Conservation (phyloP, 2,888 invertebrate species). For the Spodoptera exigua region DNA sequence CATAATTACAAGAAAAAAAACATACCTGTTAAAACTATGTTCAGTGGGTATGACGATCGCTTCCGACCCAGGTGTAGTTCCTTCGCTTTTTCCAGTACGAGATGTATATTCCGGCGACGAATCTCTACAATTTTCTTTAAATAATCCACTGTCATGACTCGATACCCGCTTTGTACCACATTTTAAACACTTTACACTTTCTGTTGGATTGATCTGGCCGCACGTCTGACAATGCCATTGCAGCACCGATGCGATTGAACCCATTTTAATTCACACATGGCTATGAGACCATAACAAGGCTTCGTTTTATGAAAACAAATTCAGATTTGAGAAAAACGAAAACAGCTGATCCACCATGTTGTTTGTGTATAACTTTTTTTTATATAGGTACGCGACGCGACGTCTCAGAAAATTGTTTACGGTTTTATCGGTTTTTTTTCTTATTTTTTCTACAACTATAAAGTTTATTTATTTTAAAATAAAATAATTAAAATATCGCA, state of each 20-base stretch:
- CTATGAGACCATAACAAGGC: constrained; percentile 87
- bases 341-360: constrained; percentile 91
- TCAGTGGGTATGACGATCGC: constrained; percentile 81
- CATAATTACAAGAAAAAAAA: constrained; percentile 67
- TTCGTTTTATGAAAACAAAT: constrained; percentile 84
- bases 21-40: constrained; percentile 83
- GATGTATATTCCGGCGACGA: constrained; percentile 83
- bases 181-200: constrained; percentile 94
- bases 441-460: neutral
- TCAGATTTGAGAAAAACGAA: constrained; percentile 80
- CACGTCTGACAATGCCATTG: constrained; percentile 97
- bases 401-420: constrained; percentile 19
- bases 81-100: constrained; percentile 82
- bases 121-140: constrained; percentile 79
- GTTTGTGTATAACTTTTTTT: constrained; percentile 88
- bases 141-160: constrained; percentile 87
- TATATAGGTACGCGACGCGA: constrained; percentile 45
- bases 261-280: constrained; percentile 92
- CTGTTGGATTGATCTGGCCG: constrained; percentile 96
- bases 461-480: neutral
- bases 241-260: constrained; percentile 97
- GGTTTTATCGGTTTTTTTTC: constrained; percentile 46
- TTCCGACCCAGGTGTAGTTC: constrained; percentile 83
- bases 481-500: accelerated
- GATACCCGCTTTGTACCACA: constrained; percentile 92